A percentile compares a stretch with the other conserved stretches of the same genome.
phyloP scores from a whole-genome alignment of 2,888 invertebrate species.

The Rutpela maculata region DNA sequence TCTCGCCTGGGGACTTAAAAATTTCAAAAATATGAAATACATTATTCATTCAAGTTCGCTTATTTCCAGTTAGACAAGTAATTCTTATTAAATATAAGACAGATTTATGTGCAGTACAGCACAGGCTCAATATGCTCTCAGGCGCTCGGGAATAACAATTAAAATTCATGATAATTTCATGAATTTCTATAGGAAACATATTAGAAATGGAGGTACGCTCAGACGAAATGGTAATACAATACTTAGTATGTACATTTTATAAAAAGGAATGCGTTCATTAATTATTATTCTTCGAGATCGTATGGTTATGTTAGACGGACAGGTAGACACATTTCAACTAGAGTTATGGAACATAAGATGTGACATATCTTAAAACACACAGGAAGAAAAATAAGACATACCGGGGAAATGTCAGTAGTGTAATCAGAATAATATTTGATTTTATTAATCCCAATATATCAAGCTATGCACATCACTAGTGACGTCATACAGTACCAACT shows the following conservation, averaged over 20 bases:
- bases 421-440: too few relatives aligned
- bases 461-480: too few relatives aligned
- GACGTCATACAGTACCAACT: too few relatives aligned
- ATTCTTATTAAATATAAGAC: constrained; percentile 47
- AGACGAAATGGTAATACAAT: constrained; percentile 17
- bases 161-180: constrained; percentile 46
- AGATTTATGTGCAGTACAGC: constrained; percentile 35
- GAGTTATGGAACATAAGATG: not conserved
- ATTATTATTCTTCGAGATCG: constrained; percentile 31
- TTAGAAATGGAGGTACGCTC: constrained; percentile 38
- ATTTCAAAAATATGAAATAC: constrained; percentile 62
- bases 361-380: not conserved
- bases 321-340: constrained; percentile 6
- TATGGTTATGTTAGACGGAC: constrained; percentile 3
- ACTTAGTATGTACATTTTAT: constrained; percentile 19
- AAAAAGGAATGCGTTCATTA: constrained; percentile 9
- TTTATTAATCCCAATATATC: too few relatives aligned
- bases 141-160: constrained; percentile 43
- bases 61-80: constrained; percentile 51
- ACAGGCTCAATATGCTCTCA: constrained; percentile 21
- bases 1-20: constrained; percentile 59
- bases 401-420: too few relatives aligned
- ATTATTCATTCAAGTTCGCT: constrained; percentile 59
- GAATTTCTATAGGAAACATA: constrained; percentile 41
- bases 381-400: not conserved